Conservation (phyloP, 2,113 vertebrate species). For the Daboia siamensis region DNA sequence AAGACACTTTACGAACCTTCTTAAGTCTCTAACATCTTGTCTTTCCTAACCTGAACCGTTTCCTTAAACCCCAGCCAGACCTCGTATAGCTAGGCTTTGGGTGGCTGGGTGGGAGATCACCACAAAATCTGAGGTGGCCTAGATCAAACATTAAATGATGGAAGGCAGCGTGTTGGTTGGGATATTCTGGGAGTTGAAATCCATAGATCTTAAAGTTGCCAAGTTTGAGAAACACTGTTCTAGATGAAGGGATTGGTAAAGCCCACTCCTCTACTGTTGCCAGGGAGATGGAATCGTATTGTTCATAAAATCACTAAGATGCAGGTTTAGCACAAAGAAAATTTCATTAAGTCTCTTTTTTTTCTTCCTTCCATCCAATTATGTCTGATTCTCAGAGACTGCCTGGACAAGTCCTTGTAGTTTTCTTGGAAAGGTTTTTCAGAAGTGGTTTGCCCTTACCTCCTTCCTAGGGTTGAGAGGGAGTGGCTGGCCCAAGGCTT, state of each 20-base stretch:
- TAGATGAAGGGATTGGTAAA: neutral
- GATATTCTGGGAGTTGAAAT: neutral
- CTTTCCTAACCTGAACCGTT: neutral
- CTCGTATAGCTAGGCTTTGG: neutral
- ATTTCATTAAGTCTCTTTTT: neutral
- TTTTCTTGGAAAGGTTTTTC: neutral
- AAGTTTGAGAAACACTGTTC: neutral
- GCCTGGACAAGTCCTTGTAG: neutral
- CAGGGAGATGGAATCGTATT: neutral
- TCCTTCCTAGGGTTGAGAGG: neutral
- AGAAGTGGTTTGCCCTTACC: neutral
- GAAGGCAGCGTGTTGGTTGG: neutral
- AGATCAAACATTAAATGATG: neutral
- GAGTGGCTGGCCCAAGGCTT: neutral
- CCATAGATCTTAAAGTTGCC: neutral
- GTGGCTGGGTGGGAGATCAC: neutral
- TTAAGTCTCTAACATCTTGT: neutral
- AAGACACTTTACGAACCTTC: neutral
- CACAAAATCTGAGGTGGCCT: neutral
- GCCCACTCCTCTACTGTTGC: neutral
- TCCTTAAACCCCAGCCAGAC: neutral
- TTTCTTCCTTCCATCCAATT: neutral
- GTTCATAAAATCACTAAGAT: neutral
- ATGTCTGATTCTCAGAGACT: neutral
- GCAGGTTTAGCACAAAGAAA: neutral